Evolutionary conservation across 2,888 invertebrate genomes (phyloP), one percentile per base, ranked within the genome.

Genomic region (Pachymerium ferrugineum): DNA sequence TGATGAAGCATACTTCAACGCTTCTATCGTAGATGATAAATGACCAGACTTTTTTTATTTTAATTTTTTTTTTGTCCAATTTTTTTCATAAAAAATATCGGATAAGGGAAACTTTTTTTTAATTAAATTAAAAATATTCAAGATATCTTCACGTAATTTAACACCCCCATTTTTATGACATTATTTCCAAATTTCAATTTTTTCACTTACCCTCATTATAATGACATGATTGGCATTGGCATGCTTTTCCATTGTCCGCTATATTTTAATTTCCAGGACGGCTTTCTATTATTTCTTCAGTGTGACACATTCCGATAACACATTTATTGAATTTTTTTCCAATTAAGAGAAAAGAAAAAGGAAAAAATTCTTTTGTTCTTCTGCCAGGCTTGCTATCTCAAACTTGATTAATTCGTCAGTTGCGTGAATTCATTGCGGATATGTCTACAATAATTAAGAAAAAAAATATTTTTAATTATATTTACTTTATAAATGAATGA

Each of bases 1-100:
- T 62, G 62, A 62, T 62, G 62, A 62, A 62, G 62, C 62, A 62
- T 62, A 62, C 62, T 62, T 62, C 62, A 62, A 62, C 25, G n/a
- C 62, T 62, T 62, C 28, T 62, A 62, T 62, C 62, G 14, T 62
- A 25, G 62, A 62, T 62, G 62, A 62, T 62, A 62, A 62, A 62
- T 62, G 62, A 62, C 14, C 62, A 28, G 25, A 62, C 25, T 62
- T 62, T 62, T 62, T 62, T 25, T 62, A 62, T 62, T 62, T 28
- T 62, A 62, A 62, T 62, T 62, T 62, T 62, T 62, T 62, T 38
- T 47, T 22, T 47, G 16, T 47, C 16, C 4, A 19, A 47, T 28
- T 25, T n/a, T n/a, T n/a, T n/a, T n/a, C n/a, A 22, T 25, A 8
- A n/a, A 25, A 10, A 12, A 62, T 54, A 25, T 62, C 38, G 12